phyloP scores from a whole-genome alignment of 1,140 invertebrate species.

The Achatina immaculata region DNA sequence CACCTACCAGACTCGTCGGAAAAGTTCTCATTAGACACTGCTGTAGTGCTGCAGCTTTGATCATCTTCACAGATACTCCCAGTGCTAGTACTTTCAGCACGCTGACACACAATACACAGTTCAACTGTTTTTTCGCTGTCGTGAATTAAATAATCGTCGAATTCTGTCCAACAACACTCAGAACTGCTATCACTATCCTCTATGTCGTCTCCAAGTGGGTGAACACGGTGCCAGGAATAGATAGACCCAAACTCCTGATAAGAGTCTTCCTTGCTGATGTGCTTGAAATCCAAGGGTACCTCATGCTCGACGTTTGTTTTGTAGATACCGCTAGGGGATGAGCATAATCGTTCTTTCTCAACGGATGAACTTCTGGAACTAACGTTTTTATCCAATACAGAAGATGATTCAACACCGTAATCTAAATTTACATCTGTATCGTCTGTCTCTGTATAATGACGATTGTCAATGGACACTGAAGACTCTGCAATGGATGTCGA shows the following conservation, averaged over 20 bases:
- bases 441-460: too few relatives aligned
- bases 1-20: neutral
- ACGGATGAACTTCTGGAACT: neutral
- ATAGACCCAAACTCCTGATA: neutral
- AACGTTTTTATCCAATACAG: neutral
- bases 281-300: slow-evolving; percentile 20
- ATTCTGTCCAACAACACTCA: neutral
- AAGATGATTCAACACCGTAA: neutral
- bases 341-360: slow-evolving; percentile 1
- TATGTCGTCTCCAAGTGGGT: neutral
- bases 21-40: neutral
- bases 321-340: slow-evolving; percentile 26
- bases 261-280: neutral
- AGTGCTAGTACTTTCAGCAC: neutral
- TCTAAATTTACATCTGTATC: neutral
- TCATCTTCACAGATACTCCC: neutral
- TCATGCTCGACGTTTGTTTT: neutral
- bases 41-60: neutral
- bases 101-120: too few relatives aligned
- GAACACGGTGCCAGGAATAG: neutral
- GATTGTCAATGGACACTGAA: too few relatives aligned
- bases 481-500: too few relatives aligned
- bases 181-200: neutral
- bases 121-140: neutral
- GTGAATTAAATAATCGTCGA: neutral